Base-by-base conservation (phyloP, 1,140 invertebrate genomes). In the Eriosoma lanigerum region DNA sequence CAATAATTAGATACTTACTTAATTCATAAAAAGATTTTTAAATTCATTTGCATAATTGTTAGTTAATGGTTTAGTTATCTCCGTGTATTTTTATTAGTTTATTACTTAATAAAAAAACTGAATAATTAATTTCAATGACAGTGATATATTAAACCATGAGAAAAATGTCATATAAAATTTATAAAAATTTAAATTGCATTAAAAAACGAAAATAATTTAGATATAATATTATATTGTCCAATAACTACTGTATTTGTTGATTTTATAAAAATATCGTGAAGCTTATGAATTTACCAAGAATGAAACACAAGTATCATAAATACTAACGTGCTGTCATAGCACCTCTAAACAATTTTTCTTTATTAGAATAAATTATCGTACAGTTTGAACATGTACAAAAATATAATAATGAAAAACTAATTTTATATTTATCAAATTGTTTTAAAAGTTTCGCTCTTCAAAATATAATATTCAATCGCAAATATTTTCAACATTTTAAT, bases 231-330 rank as follows among this genome's bases (percentile, higher is more conserved):
- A 38, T 38, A 38, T 38, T 38, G 8, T 38, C 8, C 8, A 8
- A 38, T 4, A 38, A 38, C 3, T 38, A n/a, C 32, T 3, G 3
- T 48, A 48, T 48, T 48, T 12, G 4, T 54, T 17, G n/a, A 21
- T 46, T 66, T 66, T 21, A 44, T 66, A 0, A 10, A 72, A 50
- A 72, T 17, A 68, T 68, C 44, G 12, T 3, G 26, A 29, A 15
- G 2, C 17, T 29, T 3, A 52, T 29, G 15, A 52, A 50, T 52
- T 50, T 29, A 52, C 52, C 68, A 52, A n/a, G 46, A 8, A 72
- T 12, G 26, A 12, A 52, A 72, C 24, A 72, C 48, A 15, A 52
- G 9, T 72, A 72, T 38, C 48, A 72, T 72, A 72, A 72, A 72
- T 72, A 26, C 13, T 29, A 72, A 1, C 0, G 13, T 24, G 24